These are phyloP conservation scores for Apocheima hispidaria DNA, from an alignment of 2,888 invertebrate species.

Conservation along the genomic window DNA sequence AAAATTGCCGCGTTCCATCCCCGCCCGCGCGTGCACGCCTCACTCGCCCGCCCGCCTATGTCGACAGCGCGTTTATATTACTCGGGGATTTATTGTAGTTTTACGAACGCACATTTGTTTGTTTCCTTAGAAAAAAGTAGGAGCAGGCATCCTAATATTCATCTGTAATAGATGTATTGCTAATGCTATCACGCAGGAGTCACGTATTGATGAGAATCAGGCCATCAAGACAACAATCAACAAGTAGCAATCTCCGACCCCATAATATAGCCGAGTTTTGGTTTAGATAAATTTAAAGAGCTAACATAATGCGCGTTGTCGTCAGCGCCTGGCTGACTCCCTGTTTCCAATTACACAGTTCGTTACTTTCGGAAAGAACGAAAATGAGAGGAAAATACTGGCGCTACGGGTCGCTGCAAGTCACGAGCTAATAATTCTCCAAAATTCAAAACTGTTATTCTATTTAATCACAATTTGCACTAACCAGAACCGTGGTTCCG, in stretches of 20 bases:
- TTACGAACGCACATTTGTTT: slow-evolving; percentile 77
- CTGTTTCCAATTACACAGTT: slow-evolving; percentile 79
- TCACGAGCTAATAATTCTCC: slow-evolving; percentile 30
- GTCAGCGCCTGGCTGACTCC: slow-evolving; percentile 65
- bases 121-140: slow-evolving; percentile 55
- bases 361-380: slow-evolving; percentile 76
- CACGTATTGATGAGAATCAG: too few species aligned
- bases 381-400: slow-evolving; percentile 69
- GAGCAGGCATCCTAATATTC: background rate
- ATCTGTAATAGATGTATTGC: background rate
- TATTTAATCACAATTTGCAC: slow-evolving; percentile 22
- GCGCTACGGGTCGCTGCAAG: slow-evolving; percentile 50
- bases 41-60: slow-evolving; percentile 62
- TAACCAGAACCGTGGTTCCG: background rate
- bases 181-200: background rate
- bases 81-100: slow-evolving; percentile 81
- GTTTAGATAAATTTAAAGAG: slow-evolving; percentile 45
- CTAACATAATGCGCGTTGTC: slow-evolving; percentile 60
- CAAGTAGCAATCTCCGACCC: slow-evolving; percentile 3
- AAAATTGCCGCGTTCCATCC: slow-evolving; percentile 80
- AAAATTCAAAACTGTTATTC: slow-evolving; percentile 18
- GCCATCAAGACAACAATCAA: too few species aligned
- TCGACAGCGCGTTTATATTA: slow-evolving; percentile 82
- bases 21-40: slow-evolving; percentile 55
- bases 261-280: slow-evolving; percentile 29